Evolutionary conservation across 2,797 vertebrate genomes (phyloP).

Genomic region (Spizella passerina): DNA sequence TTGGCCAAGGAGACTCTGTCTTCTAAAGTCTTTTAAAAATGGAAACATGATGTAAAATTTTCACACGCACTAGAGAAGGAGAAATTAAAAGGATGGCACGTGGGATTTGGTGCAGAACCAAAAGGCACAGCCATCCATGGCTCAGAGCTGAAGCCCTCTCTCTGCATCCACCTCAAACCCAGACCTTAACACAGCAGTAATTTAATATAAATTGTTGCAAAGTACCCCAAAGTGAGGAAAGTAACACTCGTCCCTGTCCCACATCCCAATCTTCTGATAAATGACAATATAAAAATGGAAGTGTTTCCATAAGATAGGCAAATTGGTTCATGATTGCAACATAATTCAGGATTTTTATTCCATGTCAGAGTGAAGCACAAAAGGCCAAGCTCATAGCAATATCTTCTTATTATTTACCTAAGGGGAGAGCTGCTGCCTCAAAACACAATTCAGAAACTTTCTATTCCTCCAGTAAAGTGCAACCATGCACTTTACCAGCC

Average conservation of each 20-base stretch:
- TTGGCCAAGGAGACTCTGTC: not conserved
- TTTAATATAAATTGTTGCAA: not conserved
- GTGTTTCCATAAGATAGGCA: not conserved
- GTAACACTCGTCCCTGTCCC: not conserved
- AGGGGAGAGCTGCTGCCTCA: not conserved
- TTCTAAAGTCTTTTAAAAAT: not conserved
- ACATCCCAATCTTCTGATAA: not conserved
- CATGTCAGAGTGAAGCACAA: not conserved
- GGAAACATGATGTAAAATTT: not conserved
- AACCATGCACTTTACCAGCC: not conserved
- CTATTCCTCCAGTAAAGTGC: not conserved
- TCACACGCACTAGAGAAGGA: not conserved
- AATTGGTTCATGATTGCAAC: not conserved
- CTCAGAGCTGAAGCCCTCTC: not conserved
- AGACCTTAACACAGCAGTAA: not conserved
- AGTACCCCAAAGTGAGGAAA: not conserved
- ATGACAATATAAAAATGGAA: not conserved
- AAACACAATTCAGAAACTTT: not conserved
- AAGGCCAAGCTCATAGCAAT: not conserved
- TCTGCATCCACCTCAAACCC: not conserved
- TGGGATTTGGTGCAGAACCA: not conserved
- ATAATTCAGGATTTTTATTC: not conserved
- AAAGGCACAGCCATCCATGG: not conserved
- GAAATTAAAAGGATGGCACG: not conserved
- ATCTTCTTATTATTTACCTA: not conserved